phyloP scores from a whole-genome alignment of 1,140 invertebrate species.

The Drosophila nigromelanica region DNA sequence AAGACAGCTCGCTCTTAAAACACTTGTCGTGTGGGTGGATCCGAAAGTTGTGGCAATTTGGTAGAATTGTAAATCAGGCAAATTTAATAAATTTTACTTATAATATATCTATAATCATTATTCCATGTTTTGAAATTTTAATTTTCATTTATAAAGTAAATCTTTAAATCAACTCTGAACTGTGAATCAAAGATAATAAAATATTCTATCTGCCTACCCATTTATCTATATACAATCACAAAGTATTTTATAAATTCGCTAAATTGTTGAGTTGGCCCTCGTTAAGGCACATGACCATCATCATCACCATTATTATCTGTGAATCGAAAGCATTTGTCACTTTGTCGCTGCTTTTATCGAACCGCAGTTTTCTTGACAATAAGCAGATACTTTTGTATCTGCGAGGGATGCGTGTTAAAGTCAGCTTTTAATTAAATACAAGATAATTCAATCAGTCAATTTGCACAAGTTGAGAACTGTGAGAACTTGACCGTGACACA shows the following conservation, averaged over 20 bases:
- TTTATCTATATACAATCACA: too few species aligned
- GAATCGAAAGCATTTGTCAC: slow-evolving; percentile 28
- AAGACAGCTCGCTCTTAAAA: too few species aligned
- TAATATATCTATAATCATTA: too few species aligned
- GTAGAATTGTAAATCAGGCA: too few species aligned
- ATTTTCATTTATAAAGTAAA: too few species aligned
- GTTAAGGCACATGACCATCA: slow-evolving; percentile 14
- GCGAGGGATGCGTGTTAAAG: slow-evolving; percentile 3
- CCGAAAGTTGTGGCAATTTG: not conserved
- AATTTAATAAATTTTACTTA: too few species aligned
- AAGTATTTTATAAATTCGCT: too few species aligned
- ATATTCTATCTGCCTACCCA: too few species aligned
- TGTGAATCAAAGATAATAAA: too few species aligned
- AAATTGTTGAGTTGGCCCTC: not conserved
- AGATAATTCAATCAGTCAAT: slow-evolving; percentile 14
- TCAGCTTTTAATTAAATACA: not conserved
- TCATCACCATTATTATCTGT: slow-evolving; percentile 5
- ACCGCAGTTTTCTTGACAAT: slow-evolving; percentile 5
- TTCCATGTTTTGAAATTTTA: too few species aligned
- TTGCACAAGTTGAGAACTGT: slow-evolving; percentile 5
- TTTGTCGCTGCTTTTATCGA: slow-evolving; percentile 23
- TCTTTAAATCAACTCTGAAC: too few species aligned
- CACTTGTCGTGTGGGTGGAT: slow-evolving; percentile 20
- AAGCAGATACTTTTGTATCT: slow-evolving; percentile 25
- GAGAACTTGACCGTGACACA: slow-evolving; percentile 14